A percentile compares a stretch with the other conserved stretches of the same genome.
Evolutionary conservation across 2,797 vertebrate genomes (phyloP).

Genomic region (Limnodromus scolopaceus): DNA sequence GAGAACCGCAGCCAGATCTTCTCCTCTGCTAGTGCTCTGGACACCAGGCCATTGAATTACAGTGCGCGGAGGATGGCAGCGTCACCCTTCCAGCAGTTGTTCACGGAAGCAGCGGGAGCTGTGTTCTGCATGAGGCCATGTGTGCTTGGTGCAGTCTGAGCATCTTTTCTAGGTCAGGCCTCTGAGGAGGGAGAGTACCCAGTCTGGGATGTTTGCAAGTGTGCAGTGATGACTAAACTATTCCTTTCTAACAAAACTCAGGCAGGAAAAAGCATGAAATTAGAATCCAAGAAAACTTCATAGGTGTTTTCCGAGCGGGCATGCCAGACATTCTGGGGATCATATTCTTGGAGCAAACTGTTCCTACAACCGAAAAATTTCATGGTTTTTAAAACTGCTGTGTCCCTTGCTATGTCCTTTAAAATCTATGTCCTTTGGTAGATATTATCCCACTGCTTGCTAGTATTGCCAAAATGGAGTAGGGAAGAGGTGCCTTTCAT

Average conservation of each 20-base stretch:
- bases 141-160: background rate
- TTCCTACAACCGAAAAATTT: background rate
- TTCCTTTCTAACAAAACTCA: background rate
- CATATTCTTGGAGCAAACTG: background rate
- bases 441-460: background rate
- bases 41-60: background rate
- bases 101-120: background rate
- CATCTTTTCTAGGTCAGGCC: background rate
- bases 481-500: background rate
- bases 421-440: background rate
- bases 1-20: background rate
- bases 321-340: background rate
- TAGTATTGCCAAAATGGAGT: background rate
- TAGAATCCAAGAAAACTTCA: background rate
- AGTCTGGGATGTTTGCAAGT: background rate
- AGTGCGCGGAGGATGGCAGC: background rate
- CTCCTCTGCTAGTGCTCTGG: background rate
- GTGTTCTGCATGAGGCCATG: background rate
- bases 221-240: background rate
- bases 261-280: background rate
- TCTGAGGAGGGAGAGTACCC: background rate
- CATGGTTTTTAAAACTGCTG: background rate
- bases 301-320: background rate
- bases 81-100: background rate
- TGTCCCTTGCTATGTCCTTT: background rate